Conservation (phyloP, 2,888 invertebrate genomes). For the Argyresthia goedartella region DNA sequence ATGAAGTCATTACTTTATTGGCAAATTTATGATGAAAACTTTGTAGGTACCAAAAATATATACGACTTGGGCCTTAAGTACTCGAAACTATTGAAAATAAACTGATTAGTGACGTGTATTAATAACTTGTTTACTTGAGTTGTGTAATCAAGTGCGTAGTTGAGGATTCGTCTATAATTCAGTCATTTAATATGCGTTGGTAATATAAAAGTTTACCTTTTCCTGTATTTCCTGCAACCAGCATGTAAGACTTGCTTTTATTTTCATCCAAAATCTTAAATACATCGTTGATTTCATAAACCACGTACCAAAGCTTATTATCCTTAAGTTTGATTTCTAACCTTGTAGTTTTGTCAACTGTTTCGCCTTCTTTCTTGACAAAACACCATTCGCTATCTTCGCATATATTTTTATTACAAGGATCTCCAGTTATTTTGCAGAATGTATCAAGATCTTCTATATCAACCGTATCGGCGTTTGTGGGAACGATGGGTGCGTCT, state of each 20-base stretch:
- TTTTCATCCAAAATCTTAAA: conserved; percentile 37
- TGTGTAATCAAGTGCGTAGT: background rate
- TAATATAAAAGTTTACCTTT: conserved; percentile 54
- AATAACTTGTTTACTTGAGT: background rate
- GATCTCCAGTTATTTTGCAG: conserved; percentile 18
- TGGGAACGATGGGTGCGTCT: conserved; percentile 20
- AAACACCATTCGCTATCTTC: conserved; percentile 33
- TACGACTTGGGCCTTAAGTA: no score
- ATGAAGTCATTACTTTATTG: no score
- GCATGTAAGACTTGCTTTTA: conserved; percentile 40
- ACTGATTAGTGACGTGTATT: background rate
- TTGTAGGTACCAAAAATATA: no score
- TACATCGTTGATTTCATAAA: conserved; percentile 44
- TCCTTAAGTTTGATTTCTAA: conserved; percentile 24
- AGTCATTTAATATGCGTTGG: background rate
- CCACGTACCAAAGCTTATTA: conserved; percentile 60
- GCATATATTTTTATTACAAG: conserved; percentile 13
- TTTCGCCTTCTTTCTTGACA: conserved; percentile 18
- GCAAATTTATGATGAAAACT: no score
- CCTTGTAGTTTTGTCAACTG: conserved; percentile 7
- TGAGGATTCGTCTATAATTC: background rate
- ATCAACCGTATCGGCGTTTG: conserved; percentile 14
- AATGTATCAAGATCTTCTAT: conserved; percentile 27
- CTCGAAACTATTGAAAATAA: no score
- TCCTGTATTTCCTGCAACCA: conserved; percentile 77